Evolutionary conservation across 2,113 vertebrate species (phyloP).

Genomic region (Myrmecophaga tridactyla): DNA sequence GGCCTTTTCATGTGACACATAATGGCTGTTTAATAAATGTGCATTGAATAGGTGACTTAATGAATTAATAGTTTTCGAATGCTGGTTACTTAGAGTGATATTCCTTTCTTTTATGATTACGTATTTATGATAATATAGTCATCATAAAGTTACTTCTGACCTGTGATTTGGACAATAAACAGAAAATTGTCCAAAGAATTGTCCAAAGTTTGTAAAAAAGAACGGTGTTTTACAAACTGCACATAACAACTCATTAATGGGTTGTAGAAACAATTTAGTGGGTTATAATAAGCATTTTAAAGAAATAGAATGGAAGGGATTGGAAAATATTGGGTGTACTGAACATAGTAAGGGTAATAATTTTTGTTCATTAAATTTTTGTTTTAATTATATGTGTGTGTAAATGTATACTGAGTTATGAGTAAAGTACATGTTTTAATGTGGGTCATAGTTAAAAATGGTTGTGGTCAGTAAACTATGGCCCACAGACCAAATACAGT

Average conservation of each 20-base stretch:
- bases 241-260: background rate
- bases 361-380: background rate
- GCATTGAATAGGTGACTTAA: no score
- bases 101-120: no score
- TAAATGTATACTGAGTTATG: background rate
- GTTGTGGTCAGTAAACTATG: background rate
- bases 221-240: background rate
- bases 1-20: background rate
- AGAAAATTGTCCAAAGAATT: no score
- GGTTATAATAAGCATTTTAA: background rate
- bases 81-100: no score
- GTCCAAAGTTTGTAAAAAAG: no score
- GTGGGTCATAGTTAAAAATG: background rate
- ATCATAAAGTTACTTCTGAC: background rate
- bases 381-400: background rate
- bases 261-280: background rate
- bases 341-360: background rate
- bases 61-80: no score
- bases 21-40: no score
- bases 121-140: no score
- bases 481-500: no score
- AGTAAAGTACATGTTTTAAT: conserved; percentile 8
- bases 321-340: background rate
- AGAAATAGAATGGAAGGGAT: background rate
- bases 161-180: conserved; percentile 8